A percentile compares a stretch with the other conserved stretches of the same genome.
phyloP scores from a whole-genome alignment of 64 coral and sea anemone genomes.

The Dendronephthya gigantea region DNA sequence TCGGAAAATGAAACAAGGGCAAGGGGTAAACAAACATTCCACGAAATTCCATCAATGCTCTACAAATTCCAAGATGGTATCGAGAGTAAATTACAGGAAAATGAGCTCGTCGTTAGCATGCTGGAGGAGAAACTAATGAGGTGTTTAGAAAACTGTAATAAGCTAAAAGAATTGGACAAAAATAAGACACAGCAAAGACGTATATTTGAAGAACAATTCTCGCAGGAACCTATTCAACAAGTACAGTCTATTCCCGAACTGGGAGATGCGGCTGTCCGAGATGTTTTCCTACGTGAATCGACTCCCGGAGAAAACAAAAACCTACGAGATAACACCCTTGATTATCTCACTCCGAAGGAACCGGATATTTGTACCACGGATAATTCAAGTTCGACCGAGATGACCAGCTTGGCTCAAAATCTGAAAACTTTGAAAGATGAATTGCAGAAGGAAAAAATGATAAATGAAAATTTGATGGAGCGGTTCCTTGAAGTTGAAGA shows the following conservation, averaged over 20 bases:
- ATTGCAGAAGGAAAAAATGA: neutral
- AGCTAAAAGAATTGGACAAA: neutral
- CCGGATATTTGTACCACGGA: neutral
- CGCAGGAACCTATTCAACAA: neutral
- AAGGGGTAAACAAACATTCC: neutral
- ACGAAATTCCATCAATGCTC: neutral
- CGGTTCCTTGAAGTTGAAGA: neutral
- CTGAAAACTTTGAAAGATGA: neutral
- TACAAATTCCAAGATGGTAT: neutral
- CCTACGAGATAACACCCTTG: too few relatives aligned
- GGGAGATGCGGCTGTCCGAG: too few relatives aligned
- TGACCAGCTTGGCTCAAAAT: neutral
- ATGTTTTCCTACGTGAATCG: too few relatives aligned
- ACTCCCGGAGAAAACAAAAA: too few relatives aligned
- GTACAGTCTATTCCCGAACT: neutral
- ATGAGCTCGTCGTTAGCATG: neutral
- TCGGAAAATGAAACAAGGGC: neutral
- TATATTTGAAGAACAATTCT: neutral
- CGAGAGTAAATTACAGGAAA: neutral
- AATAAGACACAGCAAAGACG: neutral
- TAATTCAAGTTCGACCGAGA: too few relatives aligned
- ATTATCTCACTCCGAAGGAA: neutral
- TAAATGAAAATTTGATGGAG: neutral
- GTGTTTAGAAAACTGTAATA: neutral
- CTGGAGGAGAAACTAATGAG: neutral